Evolutionary conservation across 2,113 vertebrate genomes (phyloP), one percentile per base, ranked within the genome.

Genomic region (Melanerpes formicivorus): DNA sequence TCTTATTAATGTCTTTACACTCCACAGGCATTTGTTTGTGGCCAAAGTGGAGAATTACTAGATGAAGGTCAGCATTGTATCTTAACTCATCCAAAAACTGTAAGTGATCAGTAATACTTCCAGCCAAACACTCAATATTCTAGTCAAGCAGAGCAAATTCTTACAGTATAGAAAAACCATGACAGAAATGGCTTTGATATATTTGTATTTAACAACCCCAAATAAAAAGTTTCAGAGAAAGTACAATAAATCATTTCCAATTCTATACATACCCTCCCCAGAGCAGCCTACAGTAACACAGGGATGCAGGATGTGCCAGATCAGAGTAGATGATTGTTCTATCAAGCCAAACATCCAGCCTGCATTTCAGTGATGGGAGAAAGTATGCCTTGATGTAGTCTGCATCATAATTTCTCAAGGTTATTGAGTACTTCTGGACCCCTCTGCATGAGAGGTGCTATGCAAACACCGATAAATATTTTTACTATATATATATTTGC

Each of bases 311-410:
- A 87, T 74, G 65, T 10, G 3, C 54, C 90, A 29, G 14, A 89
- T 63, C 92, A 64, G 75, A 90, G 60, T 42, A 85, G 64, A 23
- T 74, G 78, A 94, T 80, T 87, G 60, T 8, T 92, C 78, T 90
- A 66, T 87, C 84, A 82, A n/a, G 52, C 34, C 69, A 72, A 80
- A 58, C 6, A 42, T n/a, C 54, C 90, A 64, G 32, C 69, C 67
- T 89, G 92, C 78, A 95, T 95, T 80, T 92, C 81, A 92, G 87
- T 94, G 69, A 92, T 60, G 67, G 78, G n/a, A 27, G 13, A 69
- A 83, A 90, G 8, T 14, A 80, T 58, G 52, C 76, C 62, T 83
- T 77, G 54, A n/a, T 67, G 37, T 15, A 40, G 60, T 40, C 44
- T 71, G 37, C n/a, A 77, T 80, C 74, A 29, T 9, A 56, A 46